Evolutionary conservation across 2,888 invertebrate genomes (phyloP), one percentile per base, ranked within the genome.

Genomic region (Allacma fusca): DNA sequence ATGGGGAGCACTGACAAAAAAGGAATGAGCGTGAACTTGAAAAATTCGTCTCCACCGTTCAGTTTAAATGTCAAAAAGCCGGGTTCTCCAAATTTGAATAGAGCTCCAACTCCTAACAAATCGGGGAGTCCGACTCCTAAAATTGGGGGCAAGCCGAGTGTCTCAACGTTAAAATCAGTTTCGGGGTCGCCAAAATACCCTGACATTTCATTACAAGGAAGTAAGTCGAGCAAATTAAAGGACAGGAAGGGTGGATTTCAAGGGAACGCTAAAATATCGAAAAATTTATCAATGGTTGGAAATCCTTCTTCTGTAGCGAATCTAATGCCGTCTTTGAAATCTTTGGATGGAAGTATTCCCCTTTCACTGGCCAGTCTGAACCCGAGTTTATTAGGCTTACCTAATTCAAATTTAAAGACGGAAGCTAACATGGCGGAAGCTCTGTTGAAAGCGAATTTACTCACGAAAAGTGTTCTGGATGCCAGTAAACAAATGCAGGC

Each of bases 91-190:
- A 69, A 44, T 57, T 40, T 77, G 21, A 65, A 44, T 57, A 57
- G 68, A 40, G 28, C 40, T 16, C 43, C 70, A 26, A 34, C 70
- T 1, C n/a, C 76, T 34, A 65, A 67, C 12, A 62, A 75, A 67
- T 50, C 50, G 0, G 40, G 74, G n/a, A 77, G 77, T 64, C 78
- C 78, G 13, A 75, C 64, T 19, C 74, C 75, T 16, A 77, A 73
- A 65, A 77, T 77, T 29, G 78, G 78, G 59, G 84, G 84, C 0
- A 84, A 84, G 73, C 84, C 84, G 43, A 82, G 82, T 75, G 81
- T 84, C 13, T 83, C 84, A 5, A 82, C 84, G 0, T 76, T 82
- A 57, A 84, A 84, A 76, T 81, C 83, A 1, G 84, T 83, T 16
- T 82, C 84, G 1, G 78, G 81, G 1, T 76, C 81, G 9, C 75